Conservation (phyloP, 1,140 invertebrate species). For the Gonioctena quinquepunctata region DNA sequence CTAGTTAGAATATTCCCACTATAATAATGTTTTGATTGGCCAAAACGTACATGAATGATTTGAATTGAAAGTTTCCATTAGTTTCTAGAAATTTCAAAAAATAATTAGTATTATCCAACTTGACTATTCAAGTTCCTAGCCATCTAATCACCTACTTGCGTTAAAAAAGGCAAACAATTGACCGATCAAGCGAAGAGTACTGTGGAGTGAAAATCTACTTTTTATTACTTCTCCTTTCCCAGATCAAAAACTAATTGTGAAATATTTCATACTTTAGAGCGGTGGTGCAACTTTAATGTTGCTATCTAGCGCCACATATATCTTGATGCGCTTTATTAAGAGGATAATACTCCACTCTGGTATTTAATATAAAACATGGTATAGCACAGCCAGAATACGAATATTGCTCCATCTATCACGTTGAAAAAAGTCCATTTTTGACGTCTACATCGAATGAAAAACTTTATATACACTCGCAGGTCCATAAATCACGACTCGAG, state of each 20-base stretch:
- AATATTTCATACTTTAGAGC: not conserved
- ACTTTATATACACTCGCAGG: not conserved
- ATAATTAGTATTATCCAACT: too few species aligned
- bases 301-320: not conserved
- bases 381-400: not conserved
- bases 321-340: not conserved
- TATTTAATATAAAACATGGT: not conserved
- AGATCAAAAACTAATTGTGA: not conserved
- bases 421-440: not conserved
- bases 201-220: too few species aligned
- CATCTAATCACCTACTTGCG: too few species aligned
- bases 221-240: not conserved
- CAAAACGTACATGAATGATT: too few species aligned
- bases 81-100: too few species aligned
- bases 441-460: not conserved
- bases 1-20: too few species aligned
- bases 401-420: not conserved
- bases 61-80: too few species aligned
- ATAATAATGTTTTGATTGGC: too few species aligned
- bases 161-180: too few species aligned
- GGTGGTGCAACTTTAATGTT: not conserved
- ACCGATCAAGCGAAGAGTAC: too few species aligned
- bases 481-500: not conserved
- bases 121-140: too few species aligned
- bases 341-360: not conserved